Conservation (phyloP, 2,113 vertebrate species). For the Agelaius tricolor region DNA sequence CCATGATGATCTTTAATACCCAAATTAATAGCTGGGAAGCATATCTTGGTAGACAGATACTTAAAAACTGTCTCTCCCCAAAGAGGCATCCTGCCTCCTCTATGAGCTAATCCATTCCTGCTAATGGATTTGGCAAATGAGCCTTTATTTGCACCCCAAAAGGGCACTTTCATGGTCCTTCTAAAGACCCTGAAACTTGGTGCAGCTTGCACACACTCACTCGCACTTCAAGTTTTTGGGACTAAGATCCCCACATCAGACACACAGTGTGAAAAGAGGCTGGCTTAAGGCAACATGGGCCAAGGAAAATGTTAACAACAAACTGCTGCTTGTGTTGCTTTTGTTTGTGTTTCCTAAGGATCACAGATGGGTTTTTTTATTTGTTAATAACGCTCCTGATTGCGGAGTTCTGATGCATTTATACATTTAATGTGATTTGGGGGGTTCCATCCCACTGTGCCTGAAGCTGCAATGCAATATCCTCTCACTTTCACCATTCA, state of each 20-base stretch:
- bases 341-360: neutral
- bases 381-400: neutral
- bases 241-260: neutral
- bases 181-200: neutral
- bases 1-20: neutral
- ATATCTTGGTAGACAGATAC: neutral
- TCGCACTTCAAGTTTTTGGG: neutral
- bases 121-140: neutral
- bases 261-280: neutral
- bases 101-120: neutral
- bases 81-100: neutral
- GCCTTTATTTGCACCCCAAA: neutral
- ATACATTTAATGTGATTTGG: too few species aligned
- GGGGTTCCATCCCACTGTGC: neutral
- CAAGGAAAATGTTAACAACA: neutral
- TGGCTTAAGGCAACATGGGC: neutral
- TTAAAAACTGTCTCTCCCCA: neutral
- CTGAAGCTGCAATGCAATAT: neutral
- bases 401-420: neutral
- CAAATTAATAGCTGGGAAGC: conserved; percentile 4
- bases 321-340: neutral
- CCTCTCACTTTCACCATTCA: neutral
- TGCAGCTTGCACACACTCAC: neutral
- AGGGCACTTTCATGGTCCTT: neutral
- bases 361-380: accelerated